phyloP scores from a whole-genome alignment of 1,140 invertebrate species.

The Marisa cornuarietis region DNA sequence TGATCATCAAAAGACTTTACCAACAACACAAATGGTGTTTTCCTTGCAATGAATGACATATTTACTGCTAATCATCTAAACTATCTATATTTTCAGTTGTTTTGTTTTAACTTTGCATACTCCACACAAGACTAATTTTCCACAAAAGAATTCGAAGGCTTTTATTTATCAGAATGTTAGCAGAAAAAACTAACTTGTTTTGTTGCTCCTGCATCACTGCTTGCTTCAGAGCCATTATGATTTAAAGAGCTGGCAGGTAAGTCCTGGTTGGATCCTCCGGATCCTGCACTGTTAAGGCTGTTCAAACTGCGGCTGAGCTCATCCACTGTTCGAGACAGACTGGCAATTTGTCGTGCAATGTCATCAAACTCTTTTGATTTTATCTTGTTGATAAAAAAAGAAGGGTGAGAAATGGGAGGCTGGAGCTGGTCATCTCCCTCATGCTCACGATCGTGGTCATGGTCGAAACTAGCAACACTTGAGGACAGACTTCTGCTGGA shows the following conservation, averaged over 20 bases:
- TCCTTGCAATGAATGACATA: too few species aligned
- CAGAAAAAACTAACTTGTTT: background rate
- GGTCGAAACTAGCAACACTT: slow-evolving; percentile 38
- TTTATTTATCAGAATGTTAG: too few species aligned
- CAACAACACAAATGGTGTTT: too few species aligned
- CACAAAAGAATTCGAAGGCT: too few species aligned
- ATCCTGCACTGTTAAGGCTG: slow-evolving; percentile 52
- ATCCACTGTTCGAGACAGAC: slow-evolving; percentile 57
- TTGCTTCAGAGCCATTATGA: background rate
- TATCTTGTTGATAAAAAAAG: background rate
- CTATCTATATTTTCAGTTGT: too few species aligned
- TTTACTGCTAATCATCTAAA: too few species aligned
- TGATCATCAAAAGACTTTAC: too few species aligned
- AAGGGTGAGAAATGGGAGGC: background rate
- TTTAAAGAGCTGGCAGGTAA: background rate
- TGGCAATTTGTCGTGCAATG: slow-evolving; percentile 55
- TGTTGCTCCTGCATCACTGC: slow-evolving; percentile 2
- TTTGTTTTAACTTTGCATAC: too few species aligned
- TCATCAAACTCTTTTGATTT: slow-evolving; percentile 50
- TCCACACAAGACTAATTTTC: too few species aligned
- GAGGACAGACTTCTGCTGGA: slow-evolving; percentile 49
- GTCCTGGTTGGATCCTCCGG: slow-evolving; percentile 40
- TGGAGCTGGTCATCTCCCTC: background rate
- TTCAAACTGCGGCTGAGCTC: slow-evolving; percentile 55
- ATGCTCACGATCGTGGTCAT: slow-evolving; percentile 3